These are phyloP conservation scores for Galleria mellonella DNA, from an alignment of 1,140 invertebrate genomes.

Conservation along the genomic window DNA sequence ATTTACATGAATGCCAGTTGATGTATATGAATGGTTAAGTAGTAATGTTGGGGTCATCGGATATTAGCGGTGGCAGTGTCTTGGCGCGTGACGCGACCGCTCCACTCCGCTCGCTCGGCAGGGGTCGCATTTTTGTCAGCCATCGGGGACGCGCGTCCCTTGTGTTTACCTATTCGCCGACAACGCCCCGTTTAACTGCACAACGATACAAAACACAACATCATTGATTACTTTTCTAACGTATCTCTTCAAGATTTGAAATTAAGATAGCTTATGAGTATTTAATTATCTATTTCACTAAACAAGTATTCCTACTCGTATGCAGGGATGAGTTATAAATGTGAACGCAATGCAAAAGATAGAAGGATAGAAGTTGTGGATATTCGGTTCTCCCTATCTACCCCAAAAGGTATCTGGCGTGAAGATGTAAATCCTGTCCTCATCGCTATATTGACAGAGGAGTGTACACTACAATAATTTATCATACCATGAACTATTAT, in stretches of 20 bases:
- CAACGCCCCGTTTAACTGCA: conserved; percentile 26
- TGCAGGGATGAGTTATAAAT: no score
- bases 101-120: conserved; percentile 9
- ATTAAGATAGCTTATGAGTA: no score
- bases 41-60: neutral
- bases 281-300: neutral
- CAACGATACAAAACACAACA: conserved; percentile 17
- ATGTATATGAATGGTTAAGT: no score
- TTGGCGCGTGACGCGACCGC: conserved; percentile 12
- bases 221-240: conserved; percentile 1
- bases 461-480: no score
- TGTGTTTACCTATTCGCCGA: conserved; percentile 24
- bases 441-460: no score
- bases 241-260: neutral
- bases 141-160: conserved; percentile 19
- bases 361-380: no score
- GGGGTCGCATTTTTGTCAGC: conserved; percentile 21
- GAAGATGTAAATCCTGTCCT: no score
- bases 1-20: no score
- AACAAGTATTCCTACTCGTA: neutral
- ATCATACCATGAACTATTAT: no score
- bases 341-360: no score
- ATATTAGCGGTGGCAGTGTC: neutral
- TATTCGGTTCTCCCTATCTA: no score
- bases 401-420: no score